phyloP scores from a whole-genome alignment of 2,888 invertebrate genomes.

The Anodontia alba region DNA sequence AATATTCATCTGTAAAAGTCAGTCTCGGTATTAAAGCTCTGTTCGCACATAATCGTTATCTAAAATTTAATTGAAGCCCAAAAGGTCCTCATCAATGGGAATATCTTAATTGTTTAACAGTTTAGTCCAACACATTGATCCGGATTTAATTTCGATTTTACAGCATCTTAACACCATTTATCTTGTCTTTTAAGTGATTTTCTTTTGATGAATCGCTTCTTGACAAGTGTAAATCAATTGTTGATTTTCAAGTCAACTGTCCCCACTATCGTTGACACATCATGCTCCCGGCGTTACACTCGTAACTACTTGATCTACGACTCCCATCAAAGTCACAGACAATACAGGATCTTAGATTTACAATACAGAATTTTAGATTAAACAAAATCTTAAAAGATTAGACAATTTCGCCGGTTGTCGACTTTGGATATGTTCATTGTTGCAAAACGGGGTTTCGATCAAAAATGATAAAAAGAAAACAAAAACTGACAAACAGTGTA shows the following conservation, averaged over 20 bases:
- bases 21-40: too few species aligned
- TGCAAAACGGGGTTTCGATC: too few species aligned
- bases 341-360: constrained; percentile 37
- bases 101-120: constrained; percentile 7
- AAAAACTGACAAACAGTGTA: too few species aligned
- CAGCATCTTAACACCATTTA: constrained; percentile 16
- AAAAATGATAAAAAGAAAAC: too few species aligned
- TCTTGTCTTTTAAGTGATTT: constrained; percentile 15
- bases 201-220: constrained; percentile 21
- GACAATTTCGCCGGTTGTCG: too few species aligned
- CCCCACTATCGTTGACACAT: constrained; percentile 51
- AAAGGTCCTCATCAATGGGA: background rate
- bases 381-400: background rate
- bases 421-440: too few species aligned
- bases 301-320: constrained; percentile 7
- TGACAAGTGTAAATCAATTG: constrained; percentile 28
- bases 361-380: too few species aligned
- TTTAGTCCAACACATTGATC: background rate
- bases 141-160: constrained; percentile 13
- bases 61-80: too few species aligned
- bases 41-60: too few species aligned
- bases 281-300: constrained; percentile 22
- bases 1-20: too few species aligned
- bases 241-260: constrained; percentile 20
- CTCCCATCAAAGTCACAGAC: background rate